Base-by-base conservation (phyloP, 2,797 vertebrate species). In the Ateles fusciceps region DNA sequence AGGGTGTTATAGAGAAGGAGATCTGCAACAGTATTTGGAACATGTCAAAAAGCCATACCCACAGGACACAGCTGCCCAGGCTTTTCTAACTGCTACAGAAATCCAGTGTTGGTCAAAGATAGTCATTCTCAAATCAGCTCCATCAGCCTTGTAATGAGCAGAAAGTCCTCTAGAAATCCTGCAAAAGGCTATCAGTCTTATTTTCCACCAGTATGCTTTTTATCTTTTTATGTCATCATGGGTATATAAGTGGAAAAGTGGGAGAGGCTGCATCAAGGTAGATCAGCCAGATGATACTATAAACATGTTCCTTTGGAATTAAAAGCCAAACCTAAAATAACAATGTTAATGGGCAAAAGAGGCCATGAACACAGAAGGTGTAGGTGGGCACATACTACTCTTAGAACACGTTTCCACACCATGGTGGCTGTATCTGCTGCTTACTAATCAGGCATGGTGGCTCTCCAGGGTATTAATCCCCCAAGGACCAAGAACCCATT, bases 121-220 rank as follows among this genome's bases (percentile, higher is more conserved):
- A 39, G 44, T 36, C 64, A 85, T n/a, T 95, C 30, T 83, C 90
- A 44, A 4, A 33, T 79, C 42, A 78, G 42, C 42, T 76, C 64
- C 5, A 2, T n/a, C 72, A 48, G 14, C 44, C 84, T 71, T 46
- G 0, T 11, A 50, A 80, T 84, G 71, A 36, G 46, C 28, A 78
- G 71, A 93, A 81, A 81, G 78, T 74, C 55, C 57, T 88, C 55
- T 7, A 92, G 33, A n/a, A 94, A 94, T 39, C 28, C 87, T 75
- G 59, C 30, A 61, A 85, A 80, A 71, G 57, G 36, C 48, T 68
- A 64, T 55, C 1, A 0, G 12, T 86, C 39, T 52, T 81, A 11
- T 44, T 74, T 95, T 84, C 48, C 22, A 59, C 7, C 15, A 46
- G 2, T 5, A 24, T 9, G 12, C 39, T 46, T 78, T 84, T 92